These are phyloP conservation scores for Blastobasis adustella DNA, from an alignment of 2,888 invertebrate genomes.

Conservation along the genomic window DNA sequence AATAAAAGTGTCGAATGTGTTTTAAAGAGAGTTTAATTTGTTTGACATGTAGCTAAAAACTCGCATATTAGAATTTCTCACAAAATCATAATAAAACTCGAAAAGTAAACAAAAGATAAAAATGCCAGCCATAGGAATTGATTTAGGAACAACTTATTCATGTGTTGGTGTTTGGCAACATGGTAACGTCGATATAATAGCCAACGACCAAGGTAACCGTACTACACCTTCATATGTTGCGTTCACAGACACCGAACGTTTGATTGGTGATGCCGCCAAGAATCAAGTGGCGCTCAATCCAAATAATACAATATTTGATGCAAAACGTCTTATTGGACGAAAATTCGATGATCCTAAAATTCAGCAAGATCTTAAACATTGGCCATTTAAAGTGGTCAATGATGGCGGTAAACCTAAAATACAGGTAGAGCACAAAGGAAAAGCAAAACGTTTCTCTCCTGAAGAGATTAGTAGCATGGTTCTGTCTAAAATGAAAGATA, in stretches of 20 bases:
- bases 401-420: constrained; percentile 80
- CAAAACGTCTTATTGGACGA: constrained; percentile 87
- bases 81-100: neutral
- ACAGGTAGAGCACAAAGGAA: constrained; percentile 78
- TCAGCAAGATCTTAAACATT: constrained; percentile 85
- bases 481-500: constrained; percentile 73
- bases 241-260: constrained; percentile 76
- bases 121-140: constrained; percentile 70
- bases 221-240: constrained; percentile 85
- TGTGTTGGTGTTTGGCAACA: constrained; percentile 72
- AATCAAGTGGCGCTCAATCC: constrained; percentile 84
- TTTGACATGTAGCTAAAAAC: no score
- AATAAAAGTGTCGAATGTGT: neutral
- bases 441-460: constrained; percentile 77
- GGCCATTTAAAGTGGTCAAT: constrained; percentile 85
- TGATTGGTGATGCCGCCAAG: constrained; percentile 81
- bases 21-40: neutral
- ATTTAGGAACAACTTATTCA: constrained; percentile 72
- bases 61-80: no score
- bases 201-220: constrained; percentile 79
- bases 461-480: constrained; percentile 84
- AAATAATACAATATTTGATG: constrained; percentile 84
- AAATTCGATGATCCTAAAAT: constrained; percentile 83
- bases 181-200: constrained; percentile 84
- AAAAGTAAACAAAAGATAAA: constrained; percentile 8